Base-by-base conservation (phyloP, 2,888 invertebrate species). In the Timandra comae region DNA sequence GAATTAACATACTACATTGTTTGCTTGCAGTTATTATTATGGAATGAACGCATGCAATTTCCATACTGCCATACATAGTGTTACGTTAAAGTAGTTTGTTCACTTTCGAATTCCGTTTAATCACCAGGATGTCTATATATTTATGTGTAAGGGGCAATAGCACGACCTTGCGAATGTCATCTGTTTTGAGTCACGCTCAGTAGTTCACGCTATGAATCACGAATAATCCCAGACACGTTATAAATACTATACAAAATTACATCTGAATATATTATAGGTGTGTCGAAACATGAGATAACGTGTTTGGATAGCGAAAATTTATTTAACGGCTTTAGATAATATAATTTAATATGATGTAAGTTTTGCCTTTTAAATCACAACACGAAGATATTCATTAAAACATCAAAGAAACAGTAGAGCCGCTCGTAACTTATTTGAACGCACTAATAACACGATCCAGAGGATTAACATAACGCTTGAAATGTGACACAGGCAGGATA, bases 401-500 rank as follows among this genome's bases (percentile, higher is more conserved):
- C 66, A 64, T 77, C 77, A 77, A 77, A 74, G 69, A 47, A 46
- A 43, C 29, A 56, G 52, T 44, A 48, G 50, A 62, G 57, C 52
- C 44, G 58, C 52, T 63, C 57, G 63, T 65, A 63, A 75, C 70
- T 69, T 69, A 74, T 69, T 73, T 69, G 69, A 68, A 68, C 65
- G n/a, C n/a, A n/a, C n/a, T n/a, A n/a, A n/a, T n/a, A n/a, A 65
- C 53, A 47, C 57, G 63, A 72, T 63, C 55, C 52, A 59, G 57
- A 66, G 70, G 73, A 78, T 77, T 73, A 78, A 73, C 70, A 68
- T 64, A n/a, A n/a, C n/a, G n/a, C 66, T 71, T 73, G 72, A 75
- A 76, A 78, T 73, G 73, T 66, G 69, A 78, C 74, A 70, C n/a
- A n/a, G n/a, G 72, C 82, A 82, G 82, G 82, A 82, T 79, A 70